Evolutionary conservation across 2,797 vertebrate species (phyloP).

Genomic region (Oophaga sylvatica): DNA sequence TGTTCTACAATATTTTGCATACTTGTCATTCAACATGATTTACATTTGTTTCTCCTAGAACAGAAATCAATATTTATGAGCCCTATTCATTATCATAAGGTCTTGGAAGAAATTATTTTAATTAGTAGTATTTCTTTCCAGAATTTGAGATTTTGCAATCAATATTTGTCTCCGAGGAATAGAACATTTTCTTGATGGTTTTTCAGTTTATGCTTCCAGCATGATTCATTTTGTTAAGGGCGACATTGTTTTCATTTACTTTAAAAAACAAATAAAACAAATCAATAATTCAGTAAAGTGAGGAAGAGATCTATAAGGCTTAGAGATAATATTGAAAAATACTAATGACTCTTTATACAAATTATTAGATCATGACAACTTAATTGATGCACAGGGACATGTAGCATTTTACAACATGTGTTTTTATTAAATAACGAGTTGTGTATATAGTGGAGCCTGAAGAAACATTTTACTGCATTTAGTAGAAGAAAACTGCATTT

Average conservation of each 20-base stretch:
- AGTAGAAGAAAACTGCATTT: neutral
- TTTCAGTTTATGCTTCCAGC: slow-evolving; percentile 39
- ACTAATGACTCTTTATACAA: slow-evolving; percentile 12
- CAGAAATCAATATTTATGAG: slow-evolving; percentile 62
- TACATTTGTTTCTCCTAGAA: slow-evolving; percentile 58
- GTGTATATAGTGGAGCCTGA: neutral
- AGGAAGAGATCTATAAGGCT: neutral
- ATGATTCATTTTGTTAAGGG: slow-evolving; percentile 42
- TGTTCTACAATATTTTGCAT: slow-evolving; percentile 49
- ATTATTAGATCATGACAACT: neutral
- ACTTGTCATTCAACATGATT: slow-evolving; percentile 58
- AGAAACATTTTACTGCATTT: neutral
- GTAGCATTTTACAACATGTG: neutral
- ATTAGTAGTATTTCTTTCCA: slow-evolving; percentile 59
- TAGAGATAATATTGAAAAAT: neutral
- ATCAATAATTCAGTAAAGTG: slow-evolving; percentile 23
- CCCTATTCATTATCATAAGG: slow-evolving; percentile 53
- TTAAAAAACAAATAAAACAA: neutral
- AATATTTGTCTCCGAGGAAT: slow-evolving; percentile 52
- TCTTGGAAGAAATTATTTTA: slow-evolving; percentile 58
- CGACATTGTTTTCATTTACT: neutral
- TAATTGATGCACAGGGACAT: neutral
- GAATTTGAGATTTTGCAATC: slow-evolving; percentile 52
- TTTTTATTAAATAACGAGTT: neutral
- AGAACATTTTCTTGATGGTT: slow-evolving; percentile 45